These are phyloP conservation scores for Agrotis puta DNA, from an alignment of 2,888 invertebrate genomes.

Conservation along the genomic window DNA sequence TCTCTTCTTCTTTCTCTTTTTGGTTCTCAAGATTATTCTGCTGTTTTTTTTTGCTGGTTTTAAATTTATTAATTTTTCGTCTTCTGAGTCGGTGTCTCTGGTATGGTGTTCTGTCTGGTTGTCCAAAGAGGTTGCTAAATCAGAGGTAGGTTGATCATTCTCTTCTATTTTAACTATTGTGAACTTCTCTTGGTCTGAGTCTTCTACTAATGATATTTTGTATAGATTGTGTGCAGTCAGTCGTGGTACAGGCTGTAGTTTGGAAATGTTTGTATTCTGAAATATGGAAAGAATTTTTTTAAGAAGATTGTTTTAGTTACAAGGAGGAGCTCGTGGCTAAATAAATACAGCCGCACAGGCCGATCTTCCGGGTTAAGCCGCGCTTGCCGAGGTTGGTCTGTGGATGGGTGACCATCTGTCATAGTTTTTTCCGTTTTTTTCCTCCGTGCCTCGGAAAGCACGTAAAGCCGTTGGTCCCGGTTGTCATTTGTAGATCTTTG, in stretches of 20 bases:
- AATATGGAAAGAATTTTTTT: conserved; percentile 2
- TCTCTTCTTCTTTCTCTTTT: conserved; percentile 35
- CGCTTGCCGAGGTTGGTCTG: too few species aligned
- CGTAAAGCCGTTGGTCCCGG: too few species aligned
- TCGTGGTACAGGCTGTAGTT: conserved; percentile 21
- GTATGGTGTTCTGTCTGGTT: conserved; percentile 26
- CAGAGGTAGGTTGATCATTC: neutral
- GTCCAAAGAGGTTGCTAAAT: neutral
- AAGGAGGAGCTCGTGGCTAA: too few species aligned
- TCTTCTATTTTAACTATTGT: conserved; percentile 35
- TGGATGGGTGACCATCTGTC: too few species aligned
- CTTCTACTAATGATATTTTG: conserved; percentile 27
- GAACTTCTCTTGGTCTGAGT: conserved; percentile 8
- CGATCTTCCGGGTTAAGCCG: too few species aligned
- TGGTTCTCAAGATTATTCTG: neutral
- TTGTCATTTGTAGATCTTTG: too few species aligned
- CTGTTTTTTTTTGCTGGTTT: neutral
- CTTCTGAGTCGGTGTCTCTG: conserved; percentile 43
- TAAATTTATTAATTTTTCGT: conserved; percentile 39
- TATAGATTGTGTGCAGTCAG: conserved; percentile 37
- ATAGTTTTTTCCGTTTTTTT: too few species aligned
- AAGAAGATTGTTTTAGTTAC: too few species aligned
- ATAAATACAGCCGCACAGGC: too few species aligned
- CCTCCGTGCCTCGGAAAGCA: too few species aligned
- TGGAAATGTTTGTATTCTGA: conserved; percentile 39